Base-by-base conservation (phyloP, 1,140 invertebrate species). In the Teleopsis dalmanni region DNA sequence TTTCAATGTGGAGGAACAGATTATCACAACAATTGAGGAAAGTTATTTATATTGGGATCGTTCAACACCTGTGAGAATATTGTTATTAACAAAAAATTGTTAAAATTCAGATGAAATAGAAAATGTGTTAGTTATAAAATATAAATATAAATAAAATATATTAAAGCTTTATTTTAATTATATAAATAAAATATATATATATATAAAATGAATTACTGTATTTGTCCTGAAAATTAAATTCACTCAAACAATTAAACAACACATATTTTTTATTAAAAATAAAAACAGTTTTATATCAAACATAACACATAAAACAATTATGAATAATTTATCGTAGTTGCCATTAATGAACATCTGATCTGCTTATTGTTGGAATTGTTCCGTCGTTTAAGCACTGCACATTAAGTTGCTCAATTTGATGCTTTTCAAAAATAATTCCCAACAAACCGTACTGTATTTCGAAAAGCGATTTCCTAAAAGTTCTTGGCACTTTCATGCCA, bases 321-420 rank as follows among this genome's bases (percentile, higher is more conserved):
- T n/a, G n/a, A n/a, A n/a, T n/a, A n/a, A n/a, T n/a, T n/a, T n/a
- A n/a, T n/a, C n/a, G n/a, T n/a, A n/a, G n/a, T n/a, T n/a, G n/a
- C n/a, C n/a, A 47, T 21, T 47, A 47, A n/a, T 46, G 34, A 4
- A 14, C 19, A 27, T 47, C 36, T 1, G 38, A 14, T 5, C 46
- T 13, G 23, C 53, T 67, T 9, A 68, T 68, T 13, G 65, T 68
- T 16, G 65, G 62, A 21, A 68, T 68, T 22, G 65, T 68, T 43
- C 65, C 65, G 42, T 68, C 65, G 44, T 65, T 65, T 10, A 68
- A 51, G 53, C 65, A 68, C 3, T 52, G 54, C 3, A 68, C 62
- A 41, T 68, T 68, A 1, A 68, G 45, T 54, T 68, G 62, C 31
- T 68, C 65, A 36, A 68, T 68, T 47, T 68, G 65, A 46, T 68